Evolutionary conservation across 2,888 invertebrate species (phyloP), one percentile per base, ranked within the genome.

Genomic region (Orgyia antiqua): DNA sequence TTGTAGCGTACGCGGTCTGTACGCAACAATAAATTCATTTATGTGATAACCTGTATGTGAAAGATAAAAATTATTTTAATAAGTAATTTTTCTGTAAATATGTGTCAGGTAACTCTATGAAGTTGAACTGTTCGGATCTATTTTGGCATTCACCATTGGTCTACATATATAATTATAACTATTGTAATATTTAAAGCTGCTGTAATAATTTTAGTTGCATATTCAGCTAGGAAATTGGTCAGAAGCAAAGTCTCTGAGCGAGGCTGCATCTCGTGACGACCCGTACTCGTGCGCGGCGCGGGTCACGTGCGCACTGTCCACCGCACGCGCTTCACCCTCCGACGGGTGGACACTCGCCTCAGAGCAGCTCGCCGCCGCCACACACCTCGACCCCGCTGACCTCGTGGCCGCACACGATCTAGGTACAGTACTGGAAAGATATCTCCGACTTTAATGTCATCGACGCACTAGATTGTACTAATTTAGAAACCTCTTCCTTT

Each of bases 231-330:
- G 84, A n/a, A 83, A 80, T 46, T 78, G 60, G 50, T 40, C 71
- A 0, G 82, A 84, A 33, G 82, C 83, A 2, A 62, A 59, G 0
- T 53, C 76, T 0, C 54, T 86, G 29, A 67, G 73, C 34, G 79
- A 74, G 41, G 57, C 72, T 2, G 84, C 86, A 17, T 62, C 73
- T 0, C 73, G 74, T 9, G 79, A 82, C 52, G 83, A 86, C 50
- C 82, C 84, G 32, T 86, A 86, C 64, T 68, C 71, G 24, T 77
- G 82, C 39, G 58, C 72, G n/a, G 84, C 83, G 34, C 74, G 83
- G 1, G 76, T 83, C 27, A 68, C 69, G 24, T 45, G 59, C 12
- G 74, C 71, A 23, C 47, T 74, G 41, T 61, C 74, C 10, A 42
- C 48, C 10, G 62, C 58, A 4, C 43, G 40, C 18, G 43, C 41